phyloP scores from a whole-genome alignment of 2,797 vertebrate species.

The Oryzias dopingdopingensis region DNA sequence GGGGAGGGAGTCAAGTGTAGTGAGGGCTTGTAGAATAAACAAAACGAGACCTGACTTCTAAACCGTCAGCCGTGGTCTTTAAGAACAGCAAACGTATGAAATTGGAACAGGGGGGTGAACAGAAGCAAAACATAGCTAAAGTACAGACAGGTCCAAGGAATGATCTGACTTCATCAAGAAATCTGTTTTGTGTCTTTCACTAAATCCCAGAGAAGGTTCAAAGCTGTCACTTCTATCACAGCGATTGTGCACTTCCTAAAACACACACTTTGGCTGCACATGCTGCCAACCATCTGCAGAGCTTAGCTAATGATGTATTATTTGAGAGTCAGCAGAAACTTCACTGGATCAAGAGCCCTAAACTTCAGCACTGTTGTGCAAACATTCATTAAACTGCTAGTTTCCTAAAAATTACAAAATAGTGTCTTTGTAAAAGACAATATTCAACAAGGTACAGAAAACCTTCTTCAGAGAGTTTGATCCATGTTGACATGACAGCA shows the following conservation, averaged over 20 bases:
- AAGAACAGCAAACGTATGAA: not conserved
- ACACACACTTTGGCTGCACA: not conserved
- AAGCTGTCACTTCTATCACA: not conserved
- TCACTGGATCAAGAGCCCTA: not conserved
- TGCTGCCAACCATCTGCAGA: not conserved
- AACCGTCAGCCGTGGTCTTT: conserved; percentile 28
- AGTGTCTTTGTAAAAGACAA: no score
- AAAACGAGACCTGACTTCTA: conserved; percentile 30
- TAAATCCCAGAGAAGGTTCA: not conserved
- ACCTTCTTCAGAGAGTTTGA: no score
- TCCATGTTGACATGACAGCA: no score
- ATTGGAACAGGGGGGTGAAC: not conserved
- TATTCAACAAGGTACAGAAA: no score
- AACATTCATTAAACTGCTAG: no score
- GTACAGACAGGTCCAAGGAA: not conserved
- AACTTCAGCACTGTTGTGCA: no score
- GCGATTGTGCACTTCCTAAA: not conserved
- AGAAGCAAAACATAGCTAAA: not conserved
- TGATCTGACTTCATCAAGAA: not conserved
- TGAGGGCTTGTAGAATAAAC: conserved; percentile 50
- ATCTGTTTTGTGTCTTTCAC: not conserved
- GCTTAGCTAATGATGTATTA: not conserved
- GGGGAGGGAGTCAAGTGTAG: conserved; percentile 38
- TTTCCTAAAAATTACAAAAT: no score
- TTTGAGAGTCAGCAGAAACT: not conserved